phyloP scores from a whole-genome alignment of 2,888 invertebrate species.

The Crossocerus cetratus region DNA sequence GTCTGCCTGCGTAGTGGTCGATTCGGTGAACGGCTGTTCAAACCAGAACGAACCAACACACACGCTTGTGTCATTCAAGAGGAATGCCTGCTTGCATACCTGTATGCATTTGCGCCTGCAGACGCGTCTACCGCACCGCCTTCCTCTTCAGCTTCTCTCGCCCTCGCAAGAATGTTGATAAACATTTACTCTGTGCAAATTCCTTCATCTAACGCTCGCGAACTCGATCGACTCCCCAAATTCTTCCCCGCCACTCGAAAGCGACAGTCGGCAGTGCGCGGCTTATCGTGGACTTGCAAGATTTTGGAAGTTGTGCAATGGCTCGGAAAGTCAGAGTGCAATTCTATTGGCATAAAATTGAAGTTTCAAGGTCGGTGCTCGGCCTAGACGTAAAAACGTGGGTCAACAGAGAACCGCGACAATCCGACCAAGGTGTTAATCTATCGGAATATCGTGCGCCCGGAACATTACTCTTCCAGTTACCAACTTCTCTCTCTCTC shows the following conservation, averaged over 20 bases:
- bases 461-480: neutral
- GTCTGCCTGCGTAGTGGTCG: conserved; percentile 20
- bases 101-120: conserved; percentile 12
- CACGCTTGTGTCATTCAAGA: conserved; percentile 46
- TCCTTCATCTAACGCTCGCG: neutral
- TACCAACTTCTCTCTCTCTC: neutral
- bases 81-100: neutral
- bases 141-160: neutral
- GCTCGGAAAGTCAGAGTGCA: neutral
- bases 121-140: neutral
- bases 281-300: neutral
- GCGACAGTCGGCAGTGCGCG: neutral
- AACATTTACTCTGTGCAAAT: neutral
- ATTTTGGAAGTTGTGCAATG: neutral
- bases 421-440: neutral
- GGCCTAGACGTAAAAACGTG: neutral
- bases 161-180: neutral
- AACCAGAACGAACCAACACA: conserved; percentile 62
- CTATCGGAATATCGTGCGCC: neutral
- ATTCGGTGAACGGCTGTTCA: conserved; percentile 59
- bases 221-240: no score
- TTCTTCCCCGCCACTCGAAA: no score
- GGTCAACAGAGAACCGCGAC: neutral
- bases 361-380: neutral
- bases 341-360: neutral